These are phyloP conservation scores for Rhyacophila evoluta DNA, from an alignment of 2,888 invertebrate species.

Conservation along the genomic window DNA sequence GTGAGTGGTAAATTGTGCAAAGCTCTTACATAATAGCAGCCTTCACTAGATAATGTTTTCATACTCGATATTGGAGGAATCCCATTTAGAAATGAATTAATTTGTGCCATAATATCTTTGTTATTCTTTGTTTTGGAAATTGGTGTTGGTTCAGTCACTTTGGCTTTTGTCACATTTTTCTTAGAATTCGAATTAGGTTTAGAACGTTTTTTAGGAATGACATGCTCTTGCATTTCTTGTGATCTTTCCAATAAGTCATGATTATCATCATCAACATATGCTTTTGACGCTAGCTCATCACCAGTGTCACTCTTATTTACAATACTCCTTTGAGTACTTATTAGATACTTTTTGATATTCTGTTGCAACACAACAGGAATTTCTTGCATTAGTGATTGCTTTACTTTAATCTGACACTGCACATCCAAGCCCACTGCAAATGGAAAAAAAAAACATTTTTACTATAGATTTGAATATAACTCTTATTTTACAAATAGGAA, in stretches of 20 bases:
- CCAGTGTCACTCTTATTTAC: background rate
- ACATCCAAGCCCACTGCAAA: slow-evolving; percentile 70
- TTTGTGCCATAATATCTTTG: slow-evolving; percentile 34
- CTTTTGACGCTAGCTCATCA: background rate
- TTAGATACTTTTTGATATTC: slow-evolving; percentile 37
- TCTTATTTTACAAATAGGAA: too few species aligned
- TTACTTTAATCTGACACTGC: slow-evolving; percentile 61
- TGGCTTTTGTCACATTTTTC: background rate
- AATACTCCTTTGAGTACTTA: background rate
- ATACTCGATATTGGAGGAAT: slow-evolving; percentile 29
- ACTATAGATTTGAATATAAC: too few species aligned
- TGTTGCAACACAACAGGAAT: slow-evolving; percentile 41
- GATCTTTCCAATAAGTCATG: background rate
- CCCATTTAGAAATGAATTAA: slow-evolving; percentile 29
- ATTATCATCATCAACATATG: background rate
- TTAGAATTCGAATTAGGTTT: background rate
- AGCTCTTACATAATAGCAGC: slow-evolving; percentile 40
- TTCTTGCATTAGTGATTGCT: slow-evolving; percentile 55
- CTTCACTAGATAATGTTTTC: slow-evolving; percentile 30
- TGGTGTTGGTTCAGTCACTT: background rate
- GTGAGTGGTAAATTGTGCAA: too few species aligned
- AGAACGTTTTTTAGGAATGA: background rate
- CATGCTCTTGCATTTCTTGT: background rate
- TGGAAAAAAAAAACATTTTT: slow-evolving; percentile 26
- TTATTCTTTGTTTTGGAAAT: slow-evolving; percentile 11